phyloP scores from a whole-genome alignment of 2,888 invertebrate genomes.

The Julus scandinavius region DNA sequence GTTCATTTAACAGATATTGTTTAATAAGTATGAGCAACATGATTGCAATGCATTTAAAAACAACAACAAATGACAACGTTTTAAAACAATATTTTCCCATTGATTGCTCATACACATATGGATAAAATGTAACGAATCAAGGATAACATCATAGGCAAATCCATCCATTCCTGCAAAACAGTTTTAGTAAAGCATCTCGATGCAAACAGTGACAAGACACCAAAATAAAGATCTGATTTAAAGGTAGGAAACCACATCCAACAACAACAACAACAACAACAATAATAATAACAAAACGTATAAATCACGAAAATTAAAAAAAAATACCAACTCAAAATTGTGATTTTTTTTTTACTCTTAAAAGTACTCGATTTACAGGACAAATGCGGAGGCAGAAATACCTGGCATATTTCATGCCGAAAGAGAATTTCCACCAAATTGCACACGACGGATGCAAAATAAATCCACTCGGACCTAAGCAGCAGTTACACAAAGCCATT shows the following conservation, averaged over 20 bases:
- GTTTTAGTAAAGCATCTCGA: not conserved
- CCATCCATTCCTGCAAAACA: not conserved
- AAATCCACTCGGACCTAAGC: not conserved
- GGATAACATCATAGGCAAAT: not conserved
- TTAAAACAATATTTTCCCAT: too few species aligned
- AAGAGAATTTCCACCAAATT: not conserved
- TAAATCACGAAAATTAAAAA: not conserved
- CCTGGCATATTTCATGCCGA: not conserved
- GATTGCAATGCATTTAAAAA: too few species aligned
- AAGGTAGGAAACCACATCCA: not conserved
- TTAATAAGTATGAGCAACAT: too few species aligned
- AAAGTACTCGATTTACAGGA: too few species aligned
- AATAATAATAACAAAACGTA: too few species aligned
- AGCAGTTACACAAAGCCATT: not conserved
- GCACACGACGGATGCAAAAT: not conserved
- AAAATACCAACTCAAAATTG: not conserved
- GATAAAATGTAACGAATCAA: not conserved
- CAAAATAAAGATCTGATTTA: not conserved
- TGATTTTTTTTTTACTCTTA: not conserved
- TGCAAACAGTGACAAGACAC: slow-evolving; percentile 6
- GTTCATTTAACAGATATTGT: too few species aligned
- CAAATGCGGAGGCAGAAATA: not conserved
- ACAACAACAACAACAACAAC: not conserved
- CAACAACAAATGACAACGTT: not conserved
- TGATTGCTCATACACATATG: too few species aligned